Percentiles rank a stretch among this genome's conserved stretches.
Evolutionary conservation across 2,888 invertebrate genomes (phyloP).

Genomic region (Adineta ricciae): DNA sequence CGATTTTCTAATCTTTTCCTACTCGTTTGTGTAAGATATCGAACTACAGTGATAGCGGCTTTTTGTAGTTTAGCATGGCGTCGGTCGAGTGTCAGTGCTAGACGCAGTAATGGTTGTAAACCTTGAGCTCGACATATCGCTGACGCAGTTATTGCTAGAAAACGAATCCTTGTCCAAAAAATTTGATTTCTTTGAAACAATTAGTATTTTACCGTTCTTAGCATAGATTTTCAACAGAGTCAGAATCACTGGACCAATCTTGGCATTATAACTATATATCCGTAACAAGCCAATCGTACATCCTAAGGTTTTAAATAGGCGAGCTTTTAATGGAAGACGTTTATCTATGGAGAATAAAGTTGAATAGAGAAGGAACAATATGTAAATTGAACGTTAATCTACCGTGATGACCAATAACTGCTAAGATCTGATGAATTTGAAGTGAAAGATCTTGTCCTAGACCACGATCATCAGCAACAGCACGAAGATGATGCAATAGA

Average conservation of each 20-base stretch:
- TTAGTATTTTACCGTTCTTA: neutral
- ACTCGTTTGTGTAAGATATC: slow-evolving; percentile 7
- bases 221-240: slow-evolving; percentile 2
- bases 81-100: slow-evolving; percentile 1
- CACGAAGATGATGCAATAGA: neutral
- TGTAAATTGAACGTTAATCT: neutral
- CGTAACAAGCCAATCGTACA: neutral
- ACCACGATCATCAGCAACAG: neutral
- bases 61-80: slow-evolving; percentile 13
- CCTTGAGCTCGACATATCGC: neutral
- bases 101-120: neutral
- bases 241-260: neutral
- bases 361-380: neutral
- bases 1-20: neutral
- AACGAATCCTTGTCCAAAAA: too few relatives aligned
- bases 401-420: slow-evolving; percentile 7
- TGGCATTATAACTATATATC: neutral
- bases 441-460: neutral
- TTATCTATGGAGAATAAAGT: neutral
- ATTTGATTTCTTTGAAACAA: too few relatives aligned
- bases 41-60: neutral
- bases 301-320: neutral
- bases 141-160: neutral
- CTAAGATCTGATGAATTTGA: slow-evolving; percentile 15
- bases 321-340: slow-evolving; percentile 20